phyloP scores from a whole-genome alignment of 2,888 invertebrate species.

The Drosophila hamatofila region DNA sequence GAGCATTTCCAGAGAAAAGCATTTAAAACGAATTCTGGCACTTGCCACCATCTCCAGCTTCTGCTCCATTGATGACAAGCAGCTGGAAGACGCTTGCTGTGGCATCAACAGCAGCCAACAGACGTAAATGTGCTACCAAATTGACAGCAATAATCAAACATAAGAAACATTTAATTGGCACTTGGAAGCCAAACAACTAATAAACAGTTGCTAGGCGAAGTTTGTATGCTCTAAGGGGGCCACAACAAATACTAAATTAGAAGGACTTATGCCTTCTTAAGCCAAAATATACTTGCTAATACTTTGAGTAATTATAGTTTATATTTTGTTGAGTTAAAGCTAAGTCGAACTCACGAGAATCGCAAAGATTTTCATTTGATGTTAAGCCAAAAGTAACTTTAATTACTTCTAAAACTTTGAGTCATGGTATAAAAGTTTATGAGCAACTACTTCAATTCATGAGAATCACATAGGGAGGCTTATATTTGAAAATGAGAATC shows the following conservation, averaged over 20 bases:
- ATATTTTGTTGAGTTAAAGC: too few species aligned
- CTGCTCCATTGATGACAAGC: conserved; percentile 58
- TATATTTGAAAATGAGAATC: background rate
- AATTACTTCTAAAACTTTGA: background rate
- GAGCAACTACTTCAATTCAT: background rate
- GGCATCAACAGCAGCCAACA: conserved; percentile 46
- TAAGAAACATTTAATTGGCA: conserved; percentile 75
- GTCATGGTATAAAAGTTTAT: background rate
- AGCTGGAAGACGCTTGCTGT: conserved; percentile 54
- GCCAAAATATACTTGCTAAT: background rate
- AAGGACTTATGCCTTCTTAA: background rate
- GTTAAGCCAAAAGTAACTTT: background rate
- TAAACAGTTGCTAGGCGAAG: conserved; percentile 1
- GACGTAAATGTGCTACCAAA: conserved; percentile 56
- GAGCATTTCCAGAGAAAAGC: conserved; percentile 43
- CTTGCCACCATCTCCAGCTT: conserved; percentile 19
- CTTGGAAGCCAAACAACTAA: conserved; percentile 31
- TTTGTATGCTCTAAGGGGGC: conserved; percentile 26
- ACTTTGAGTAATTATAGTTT: background rate
- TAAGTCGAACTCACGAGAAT: background rate
- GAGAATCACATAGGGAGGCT: background rate
- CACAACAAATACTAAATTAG: background rate
- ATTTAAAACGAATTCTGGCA: conserved; percentile 47
- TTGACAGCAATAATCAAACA: conserved; percentile 72
- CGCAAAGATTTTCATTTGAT: background rate